Evolutionary conservation across 2,888 invertebrate genomes (phyloP), one percentile per base, ranked within the genome.

Genomic region (Ypsolopha sequella): DNA sequence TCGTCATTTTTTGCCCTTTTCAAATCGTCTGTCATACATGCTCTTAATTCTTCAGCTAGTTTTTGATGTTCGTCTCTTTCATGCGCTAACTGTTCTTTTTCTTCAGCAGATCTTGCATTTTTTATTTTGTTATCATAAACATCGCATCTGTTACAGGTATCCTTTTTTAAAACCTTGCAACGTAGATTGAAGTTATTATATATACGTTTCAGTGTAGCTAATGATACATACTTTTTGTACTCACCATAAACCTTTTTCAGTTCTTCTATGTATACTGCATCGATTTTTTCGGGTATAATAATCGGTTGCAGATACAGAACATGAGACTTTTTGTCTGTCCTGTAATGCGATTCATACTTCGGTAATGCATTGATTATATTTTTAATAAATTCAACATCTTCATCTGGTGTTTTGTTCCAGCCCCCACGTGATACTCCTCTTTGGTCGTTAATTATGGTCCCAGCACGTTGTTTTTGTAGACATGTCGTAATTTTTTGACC

Each of bases 61-160:
- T 48, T 36, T 36, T 24, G 36, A 34, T 47, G 46, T 33, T 47
- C 14, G 13, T 43, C 50, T n/a, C 41, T 44, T 54, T 52, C 54
- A 46, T 49, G n/a, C 45, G 36, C 46, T 52, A 43, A 36, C 36
- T 34, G 24, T 39, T 11, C 41, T 33, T 45, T 43, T 34, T 54
- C 54, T 48, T 36, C 24, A 24, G 24, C 50, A 43, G 13, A 51
- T 53, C 41, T 53, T 47, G 39, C 49, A 41, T n/a, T 39, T 41
- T n/a, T 50, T 13, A 48, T 46, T 38, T 36, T 53, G 53, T n/a
- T 9, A 13, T 13, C 13, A 50, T 38, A 49, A 9, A 24, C 33
- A 52, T 52, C 52, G 41, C 53, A 53, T 24, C 41, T 10, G 11
- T 11, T 13, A 36, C 53, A 53, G 11, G 53, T 53, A 35, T 53